A percentile compares a stretch with the other conserved stretches of the same genome.
Evolutionary conservation across 2,113 vertebrate genomes (phyloP).

Genomic region (Hippotragus niger): DNA sequence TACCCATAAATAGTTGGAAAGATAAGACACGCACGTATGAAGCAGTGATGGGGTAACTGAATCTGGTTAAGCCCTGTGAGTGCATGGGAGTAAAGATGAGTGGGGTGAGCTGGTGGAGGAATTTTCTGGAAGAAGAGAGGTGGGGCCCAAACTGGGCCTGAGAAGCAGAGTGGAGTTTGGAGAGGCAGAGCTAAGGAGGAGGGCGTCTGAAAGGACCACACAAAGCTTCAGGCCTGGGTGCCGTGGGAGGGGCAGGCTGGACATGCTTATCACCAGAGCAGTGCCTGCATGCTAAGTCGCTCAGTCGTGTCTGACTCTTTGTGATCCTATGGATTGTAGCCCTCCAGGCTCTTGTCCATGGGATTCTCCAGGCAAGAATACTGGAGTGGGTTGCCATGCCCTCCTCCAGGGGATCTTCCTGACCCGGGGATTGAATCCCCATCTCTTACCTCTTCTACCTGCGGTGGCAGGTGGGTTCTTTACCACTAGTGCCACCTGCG

Average conservation of each 20-base stretch:
- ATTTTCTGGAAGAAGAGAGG: neutral
- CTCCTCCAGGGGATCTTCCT: neutral
- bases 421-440: fast-evolving
- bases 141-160: neutral
- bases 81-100: neutral
- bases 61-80: neutral
- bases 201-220: neutral
- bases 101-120: neutral
- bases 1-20: neutral
- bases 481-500: neutral
- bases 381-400: neutral
- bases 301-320: neutral
- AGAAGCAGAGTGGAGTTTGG: neutral
- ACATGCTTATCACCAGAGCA: neutral
- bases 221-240: fast-evolving
- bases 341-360: neutral
- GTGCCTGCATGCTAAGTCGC: fast-evolving
- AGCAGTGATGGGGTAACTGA: neutral
- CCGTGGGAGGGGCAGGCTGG: neutral
- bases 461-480: neutral
- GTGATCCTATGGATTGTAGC: fast-evolving
- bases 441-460: neutral
- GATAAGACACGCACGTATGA: neutral
- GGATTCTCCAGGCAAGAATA: neutral
- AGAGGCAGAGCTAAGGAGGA: neutral